Conservation (phyloP, 2,797 vertebrate genomes). For the Tokudaia muenninki region DNA sequence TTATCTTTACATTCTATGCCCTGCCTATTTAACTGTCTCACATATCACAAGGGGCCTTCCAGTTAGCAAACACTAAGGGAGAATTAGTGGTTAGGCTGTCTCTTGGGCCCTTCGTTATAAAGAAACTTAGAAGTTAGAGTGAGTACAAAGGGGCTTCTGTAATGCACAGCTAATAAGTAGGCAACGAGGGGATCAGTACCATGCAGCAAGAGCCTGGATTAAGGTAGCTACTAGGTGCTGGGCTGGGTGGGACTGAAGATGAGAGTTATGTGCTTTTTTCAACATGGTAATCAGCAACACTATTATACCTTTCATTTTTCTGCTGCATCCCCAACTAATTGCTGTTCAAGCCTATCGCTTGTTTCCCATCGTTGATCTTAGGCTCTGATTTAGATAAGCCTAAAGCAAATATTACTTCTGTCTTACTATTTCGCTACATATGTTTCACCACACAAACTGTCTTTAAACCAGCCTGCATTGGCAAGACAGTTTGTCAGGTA, state of each 20-base stretch:
- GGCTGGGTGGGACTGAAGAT: neutral
- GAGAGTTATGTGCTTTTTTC: neutral
- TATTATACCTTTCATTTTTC: neutral
- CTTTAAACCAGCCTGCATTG: neutral
- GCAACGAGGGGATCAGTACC: neutral
- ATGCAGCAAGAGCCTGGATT: neutral
- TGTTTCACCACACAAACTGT: no score
- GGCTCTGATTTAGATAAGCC: no score
- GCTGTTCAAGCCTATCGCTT: neutral
- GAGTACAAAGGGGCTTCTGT: neutral
- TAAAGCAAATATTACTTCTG: neutral
- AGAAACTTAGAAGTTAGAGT: neutral
- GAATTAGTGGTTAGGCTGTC: neutral
- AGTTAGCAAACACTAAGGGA: neutral
- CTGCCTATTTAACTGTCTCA: neutral
- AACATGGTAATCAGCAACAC: neutral
- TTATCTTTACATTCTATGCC: neutral
- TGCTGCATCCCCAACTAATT: rapidly evolving
- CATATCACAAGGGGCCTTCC: neutral
- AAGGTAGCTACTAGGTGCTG: neutral
- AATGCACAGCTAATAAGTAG: neutral
- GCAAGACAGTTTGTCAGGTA: no score
- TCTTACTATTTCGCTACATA: neutral
- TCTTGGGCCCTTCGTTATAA: neutral
- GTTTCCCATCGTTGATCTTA: neutral